A percentile compares a stretch with the other conserved stretches of the same genome.
Evolutionary conservation across 2,113 vertebrate genomes (phyloP).

Genomic region (Forbesichthys agassizii): DNA sequence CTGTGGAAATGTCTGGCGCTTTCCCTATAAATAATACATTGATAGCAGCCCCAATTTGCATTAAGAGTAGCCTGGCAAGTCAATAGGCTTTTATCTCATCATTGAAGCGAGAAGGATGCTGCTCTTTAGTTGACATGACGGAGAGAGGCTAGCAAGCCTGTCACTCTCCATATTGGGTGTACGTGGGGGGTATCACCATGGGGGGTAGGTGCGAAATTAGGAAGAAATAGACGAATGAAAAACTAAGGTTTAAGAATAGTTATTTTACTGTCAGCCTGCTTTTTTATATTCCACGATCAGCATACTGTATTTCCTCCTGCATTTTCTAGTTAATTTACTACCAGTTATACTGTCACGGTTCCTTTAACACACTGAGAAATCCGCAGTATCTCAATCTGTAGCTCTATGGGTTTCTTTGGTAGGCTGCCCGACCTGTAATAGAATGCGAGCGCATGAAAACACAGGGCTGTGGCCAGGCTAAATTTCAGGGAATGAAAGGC

Average conservation of each 20-base stretch:
- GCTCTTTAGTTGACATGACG: conserved; percentile 62
- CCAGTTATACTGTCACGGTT: too few relatives aligned
- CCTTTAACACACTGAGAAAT: too few relatives aligned
- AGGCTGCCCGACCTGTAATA: too few relatives aligned
- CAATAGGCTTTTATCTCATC: conserved; percentile 77
- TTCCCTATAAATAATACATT: conserved; percentile 77
- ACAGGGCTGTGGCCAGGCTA: too few relatives aligned
- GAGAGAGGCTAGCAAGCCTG: conserved; percentile 58
- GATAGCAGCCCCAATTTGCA: conserved; percentile 78
- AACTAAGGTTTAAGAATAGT: conserved; percentile 17
- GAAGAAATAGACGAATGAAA: neutral
- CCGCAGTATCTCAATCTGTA: too few relatives aligned
- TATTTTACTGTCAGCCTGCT: conserved; percentile 10
- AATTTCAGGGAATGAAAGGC: too few relatives aligned
- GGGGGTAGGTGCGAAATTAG: conserved; percentile 32
- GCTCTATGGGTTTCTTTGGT: too few relatives aligned
- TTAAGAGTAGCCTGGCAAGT: conserved; percentile 75
- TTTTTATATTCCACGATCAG: conserved; percentile 33
- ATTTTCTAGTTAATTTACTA: conserved; percentile 4
- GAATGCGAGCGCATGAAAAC: too few relatives aligned
- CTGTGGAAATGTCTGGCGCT: conserved; percentile 73
- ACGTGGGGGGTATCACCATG: conserved; percentile 42
- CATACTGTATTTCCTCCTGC: conserved; percentile 31
- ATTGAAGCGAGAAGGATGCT: conserved; percentile 69
- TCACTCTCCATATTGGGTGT: conserved; percentile 57